Evolutionary conservation across 2,888 invertebrate genomes (phyloP), one percentile per base, ranked within the genome.

Genomic region (Bellardia pandia): DNA sequence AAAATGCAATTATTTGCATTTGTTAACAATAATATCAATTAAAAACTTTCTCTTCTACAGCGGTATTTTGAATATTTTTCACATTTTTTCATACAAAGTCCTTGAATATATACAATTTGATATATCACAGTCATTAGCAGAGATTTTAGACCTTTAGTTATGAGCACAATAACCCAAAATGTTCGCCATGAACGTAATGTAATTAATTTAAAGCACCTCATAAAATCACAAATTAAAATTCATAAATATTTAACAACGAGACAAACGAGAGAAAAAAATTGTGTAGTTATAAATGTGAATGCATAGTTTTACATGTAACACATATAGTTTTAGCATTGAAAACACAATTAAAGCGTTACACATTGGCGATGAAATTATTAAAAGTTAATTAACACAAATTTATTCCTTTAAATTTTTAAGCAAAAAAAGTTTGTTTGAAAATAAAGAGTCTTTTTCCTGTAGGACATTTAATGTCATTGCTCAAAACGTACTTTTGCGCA

Each of bases 201-300:
- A 88, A 86, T 86, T 86, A 86, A 86, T 80, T 77, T 88, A 80
- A 88, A 88, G 82, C 80, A 86, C 74, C 82, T 85, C 85, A 82
- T 85, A 88, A 88, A 86, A 66, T 76, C 79, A 40, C 56, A 75
- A 79, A 83, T 77, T 83, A 80, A 83, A 77, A 74, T 68, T 77
- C 72, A 86, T 68, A 88, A 80, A 83, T 74, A 74, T 40, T 23
- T 56, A 13, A 2, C 13, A 23, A 23, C 5, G 13, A 45, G 48
- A 33, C 74, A 33, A n/a, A 23, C 23, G 23, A 23, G 1, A 23
- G 23, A 23, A 33, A 33, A 45, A 16, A 33, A 23, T 33, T 64
- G 40, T 42, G 14, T 16, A 30, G 37, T 37, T 37, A 37, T 48
- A 13, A 51, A 56, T 56, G 40, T 16, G 56, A 33, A 13, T 42